Base-by-base conservation (phyloP, 2,113 vertebrate genomes). In the Sarotherodon lohbergeri region DNA sequence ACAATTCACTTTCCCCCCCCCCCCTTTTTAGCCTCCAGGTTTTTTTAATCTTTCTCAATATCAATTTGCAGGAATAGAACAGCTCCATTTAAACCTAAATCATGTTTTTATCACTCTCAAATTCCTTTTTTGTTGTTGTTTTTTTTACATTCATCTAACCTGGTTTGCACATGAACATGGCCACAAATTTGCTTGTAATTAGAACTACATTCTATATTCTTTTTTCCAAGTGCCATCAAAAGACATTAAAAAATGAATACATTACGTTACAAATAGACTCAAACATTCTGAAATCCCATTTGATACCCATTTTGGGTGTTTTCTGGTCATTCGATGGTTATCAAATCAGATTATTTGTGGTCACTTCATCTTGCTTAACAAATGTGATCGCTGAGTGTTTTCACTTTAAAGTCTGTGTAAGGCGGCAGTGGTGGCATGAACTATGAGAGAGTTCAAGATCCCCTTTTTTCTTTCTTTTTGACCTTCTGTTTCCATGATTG, bases 21-120 rank as follows among this genome's bases (percentile, higher is more conserved):
- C 57, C 8, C 8, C 0, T 4, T 11, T 32, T 61, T 0, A 61
- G 27, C 29, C 57, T 61, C 3, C 57, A 59, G 27, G 0, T 14
- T 41, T 14, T 63, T 61, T 16, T 0, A 5, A 27, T 71, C 3
- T 10, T 27, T 10, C 3, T 24, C 9, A 0, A 10, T 43, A 46
- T 73, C 68, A 55, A 1, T 55, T 55, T 55, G 9, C 54, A n/a
- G 54, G 54, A 22, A 55, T 12, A 22, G 3, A 55, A 5, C 9
- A 22, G 4, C n/a, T 55, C 9, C 22, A 24, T 55, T 55, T 24
- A 55, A 55, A 55, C n/a, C 5, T 10, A 55, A 55, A 11, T 55
- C 9, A 12, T 24, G 9, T 9, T 22, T 55, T 55, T n/a, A 22
- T 22, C 10, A 55, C 9, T 55, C n/a, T 22, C 9, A 55, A 17